A percentile compares a stretch with the other conserved stretches of the same genome.
Conservation (phyloP, 2,113 vertebrate species). For the Hippoglossus stenolepis region DNA sequence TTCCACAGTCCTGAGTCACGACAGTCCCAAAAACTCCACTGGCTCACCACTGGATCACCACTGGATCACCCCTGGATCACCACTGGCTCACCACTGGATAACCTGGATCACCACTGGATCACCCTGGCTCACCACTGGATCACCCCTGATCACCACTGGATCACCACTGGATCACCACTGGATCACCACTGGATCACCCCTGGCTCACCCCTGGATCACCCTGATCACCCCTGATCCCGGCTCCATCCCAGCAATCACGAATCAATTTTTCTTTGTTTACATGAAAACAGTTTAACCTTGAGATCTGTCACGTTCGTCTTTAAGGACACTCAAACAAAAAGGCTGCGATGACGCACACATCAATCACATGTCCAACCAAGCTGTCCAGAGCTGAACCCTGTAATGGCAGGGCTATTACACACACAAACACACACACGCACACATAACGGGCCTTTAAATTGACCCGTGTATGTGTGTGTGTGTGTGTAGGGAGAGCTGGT, state of each 20-base stretch:
- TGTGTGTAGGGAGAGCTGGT: not conserved
- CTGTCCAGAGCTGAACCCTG: conserved; percentile 36
- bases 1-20: no score
- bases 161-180: not conserved
- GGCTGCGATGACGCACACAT: conserved; percentile 21
- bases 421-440: conserved; percentile 30
- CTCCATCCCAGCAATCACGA: conserved; percentile 4
- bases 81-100: no score
- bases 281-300: conserved; percentile 63
- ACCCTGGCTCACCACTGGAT: no score
- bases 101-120: no score
- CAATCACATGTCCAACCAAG: conserved; percentile 46
- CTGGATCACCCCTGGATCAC: no score
- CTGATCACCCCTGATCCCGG: not conserved
- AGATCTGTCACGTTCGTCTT: conserved; percentile 24
- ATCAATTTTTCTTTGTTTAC: conserved; percentile 48
- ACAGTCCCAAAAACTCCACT: no score
- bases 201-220: not conserved
- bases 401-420: conserved; percentile 50
- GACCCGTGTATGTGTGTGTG: conserved; percentile 5
- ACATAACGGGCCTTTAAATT: conserved; percentile 47
- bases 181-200: not conserved
- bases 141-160: no score
- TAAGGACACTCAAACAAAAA: conserved; percentile 11
- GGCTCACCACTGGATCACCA: no score